phyloP scores from a whole-genome alignment of 2,113 vertebrate species.

The Aythya baeri region DNA sequence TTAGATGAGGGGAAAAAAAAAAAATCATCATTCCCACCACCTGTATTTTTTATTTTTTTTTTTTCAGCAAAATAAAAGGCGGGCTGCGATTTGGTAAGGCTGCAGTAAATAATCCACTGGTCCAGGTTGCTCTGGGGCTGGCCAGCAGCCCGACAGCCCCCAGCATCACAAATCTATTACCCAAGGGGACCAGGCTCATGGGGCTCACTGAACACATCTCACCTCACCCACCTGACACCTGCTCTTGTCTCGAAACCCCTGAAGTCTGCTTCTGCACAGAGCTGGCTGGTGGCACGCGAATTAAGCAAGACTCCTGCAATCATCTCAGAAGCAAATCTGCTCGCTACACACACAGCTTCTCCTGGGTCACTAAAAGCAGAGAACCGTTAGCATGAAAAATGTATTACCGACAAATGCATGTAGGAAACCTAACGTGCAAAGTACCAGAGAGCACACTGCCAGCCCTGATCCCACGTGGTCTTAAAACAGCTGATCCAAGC shows the following conservation, averaged over 20 bases:
- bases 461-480: background rate
- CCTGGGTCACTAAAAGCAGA: conserved; percentile 4
- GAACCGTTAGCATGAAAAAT: conserved; percentile 36
- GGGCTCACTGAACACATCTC: background rate
- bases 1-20: background rate
- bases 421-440: background rate
- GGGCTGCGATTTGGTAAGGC: too few species aligned
- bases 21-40: background rate
- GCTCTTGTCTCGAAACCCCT: background rate
- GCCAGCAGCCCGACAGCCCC: background rate
- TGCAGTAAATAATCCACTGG: background rate
- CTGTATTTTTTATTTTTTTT: too few species aligned
- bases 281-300: background rate
- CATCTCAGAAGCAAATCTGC: background rate
- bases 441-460: background rate
- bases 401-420: background rate
- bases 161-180: rapidly evolving
- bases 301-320: background rate
- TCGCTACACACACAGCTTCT: background rate
- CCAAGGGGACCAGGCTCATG: background rate
- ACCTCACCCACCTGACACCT: background rate
- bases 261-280: background rate
- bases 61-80: background rate
- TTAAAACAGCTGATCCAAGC: background rate
- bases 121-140: background rate